Percentiles rank a stretch among this genome's conserved stretches.
Evolutionary conservation across 2,888 invertebrate species (phyloP).

Genomic region (Empis livida): DNA sequence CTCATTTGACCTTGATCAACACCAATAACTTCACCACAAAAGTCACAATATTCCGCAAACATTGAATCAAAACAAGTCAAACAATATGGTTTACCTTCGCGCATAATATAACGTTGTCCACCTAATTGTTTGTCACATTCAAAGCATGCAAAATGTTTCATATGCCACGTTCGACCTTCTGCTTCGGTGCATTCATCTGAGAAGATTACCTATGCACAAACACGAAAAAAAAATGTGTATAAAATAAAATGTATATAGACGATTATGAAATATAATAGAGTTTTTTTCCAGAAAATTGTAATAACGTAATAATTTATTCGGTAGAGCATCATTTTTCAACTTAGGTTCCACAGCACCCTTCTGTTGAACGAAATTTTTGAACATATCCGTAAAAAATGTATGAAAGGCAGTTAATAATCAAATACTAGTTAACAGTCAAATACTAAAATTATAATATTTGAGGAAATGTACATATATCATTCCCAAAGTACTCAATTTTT

Average conservation of each 20-base stretch:
- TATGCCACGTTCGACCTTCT: constrained; percentile 96
- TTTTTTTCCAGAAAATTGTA: neutral
- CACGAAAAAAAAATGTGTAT: neutral
- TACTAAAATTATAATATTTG: too few relatives aligned
- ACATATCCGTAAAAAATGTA: too few relatives aligned
- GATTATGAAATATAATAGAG: neutral
- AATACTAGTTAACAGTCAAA: too few relatives aligned
- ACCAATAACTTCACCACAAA: constrained; percentile 89
- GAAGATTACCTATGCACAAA: constrained; percentile 67
- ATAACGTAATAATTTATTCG: too few relatives aligned
- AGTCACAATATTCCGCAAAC: constrained; percentile 94
- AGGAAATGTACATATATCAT: too few relatives aligned
- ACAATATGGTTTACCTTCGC: constrained; percentile 90
- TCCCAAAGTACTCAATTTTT: too few relatives aligned
- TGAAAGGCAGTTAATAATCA: too few relatives aligned
- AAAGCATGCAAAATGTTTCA: constrained; percentile 95
- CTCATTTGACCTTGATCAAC: constrained; percentile 98
- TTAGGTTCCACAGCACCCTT: too few relatives aligned
- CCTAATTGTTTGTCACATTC: constrained; percentile 90
- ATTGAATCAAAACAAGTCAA: constrained; percentile 88
- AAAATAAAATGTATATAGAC: too few relatives aligned
- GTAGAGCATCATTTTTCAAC: too few relatives aligned
- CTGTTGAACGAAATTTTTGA: too few relatives aligned
- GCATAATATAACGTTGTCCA: constrained; percentile 96
- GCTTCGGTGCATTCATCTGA: constrained; percentile 99